phyloP scores from a whole-genome alignment of 1,140 invertebrate genomes.

The Eupeodes corollae region DNA sequence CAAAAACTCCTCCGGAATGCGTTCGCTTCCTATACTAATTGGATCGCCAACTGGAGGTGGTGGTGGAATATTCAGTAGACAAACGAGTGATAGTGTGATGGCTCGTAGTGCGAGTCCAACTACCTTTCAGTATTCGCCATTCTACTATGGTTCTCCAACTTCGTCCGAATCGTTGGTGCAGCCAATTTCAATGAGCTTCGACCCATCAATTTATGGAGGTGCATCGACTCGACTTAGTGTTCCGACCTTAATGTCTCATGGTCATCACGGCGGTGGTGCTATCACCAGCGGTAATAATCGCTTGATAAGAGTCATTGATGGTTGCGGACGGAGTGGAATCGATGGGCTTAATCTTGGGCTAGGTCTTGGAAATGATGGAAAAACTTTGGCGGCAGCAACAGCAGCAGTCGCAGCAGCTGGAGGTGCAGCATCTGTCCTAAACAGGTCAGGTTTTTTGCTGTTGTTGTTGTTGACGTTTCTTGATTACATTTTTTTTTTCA shows the following conservation, averaged over 20 bases:
- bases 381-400: constrained; percentile 1
- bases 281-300: neutral
- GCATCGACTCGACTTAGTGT: constrained; percentile 12
- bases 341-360: too few species aligned
- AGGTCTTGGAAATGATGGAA: too few species aligned
- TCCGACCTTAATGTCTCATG: neutral
- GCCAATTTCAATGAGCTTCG: constrained; percentile 22
- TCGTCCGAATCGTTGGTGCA: neutral
- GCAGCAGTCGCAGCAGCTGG: neutral
- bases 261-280: neutral
- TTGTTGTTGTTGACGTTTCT: too few species aligned
- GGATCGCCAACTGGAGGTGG: neutral
- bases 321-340: too few species aligned
- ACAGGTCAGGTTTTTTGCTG: too few species aligned
- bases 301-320: too few species aligned
- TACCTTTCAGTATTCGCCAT: constrained; percentile 19
- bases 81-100: too few species aligned
- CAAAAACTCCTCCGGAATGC: neutral
- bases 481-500: too few species aligned
- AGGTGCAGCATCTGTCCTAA: too few species aligned
- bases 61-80: neutral
- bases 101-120: constrained; percentile 28
- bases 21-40: too few species aligned
- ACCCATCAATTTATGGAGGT: constrained; percentile 15
- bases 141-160: constrained; percentile 29